Evolutionary conservation across 2,888 invertebrate species (phyloP).

Genomic region (Thyatira batis): DNA sequence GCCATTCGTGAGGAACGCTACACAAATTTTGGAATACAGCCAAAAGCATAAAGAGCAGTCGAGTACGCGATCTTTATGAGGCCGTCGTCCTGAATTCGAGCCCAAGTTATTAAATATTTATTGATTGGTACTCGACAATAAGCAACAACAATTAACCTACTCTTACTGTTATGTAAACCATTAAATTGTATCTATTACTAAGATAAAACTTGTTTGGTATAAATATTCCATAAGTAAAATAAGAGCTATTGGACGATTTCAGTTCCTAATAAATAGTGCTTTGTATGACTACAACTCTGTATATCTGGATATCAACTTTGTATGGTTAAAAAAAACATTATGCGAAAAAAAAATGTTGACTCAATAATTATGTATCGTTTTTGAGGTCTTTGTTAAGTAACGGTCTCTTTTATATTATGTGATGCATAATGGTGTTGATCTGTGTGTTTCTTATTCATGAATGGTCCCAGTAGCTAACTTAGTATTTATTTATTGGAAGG

Average conservation of each 20-base stretch:
- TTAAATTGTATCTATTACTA: background rate
- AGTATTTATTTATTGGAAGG: too few species aligned
- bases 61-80: constrained; percentile 56
- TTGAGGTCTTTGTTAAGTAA: background rate
- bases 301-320: too few species aligned
- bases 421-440: too few species aligned
- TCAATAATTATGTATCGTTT: background rate
- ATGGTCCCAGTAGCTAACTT: background rate
- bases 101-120: constrained; percentile 57
- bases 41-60: constrained; percentile 60
- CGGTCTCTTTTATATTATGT: too few species aligned
- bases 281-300: too few species aligned
- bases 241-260: too few species aligned
- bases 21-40: constrained; percentile 66
- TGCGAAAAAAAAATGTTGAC: too few species aligned
- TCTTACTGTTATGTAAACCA: constrained; percentile 3
- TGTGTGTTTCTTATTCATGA: background rate
- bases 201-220: background rate
- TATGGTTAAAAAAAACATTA: too few species aligned
- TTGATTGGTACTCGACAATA: constrained; percentile 31
- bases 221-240: too few species aligned
- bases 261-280: too few species aligned
- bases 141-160: constrained; percentile 32
- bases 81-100: constrained; percentile 64
- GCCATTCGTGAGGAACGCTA: constrained; percentile 47